phyloP scores from a whole-genome alignment of 2,888 invertebrate genomes.

The Zaprionus bogoriensis region DNA sequence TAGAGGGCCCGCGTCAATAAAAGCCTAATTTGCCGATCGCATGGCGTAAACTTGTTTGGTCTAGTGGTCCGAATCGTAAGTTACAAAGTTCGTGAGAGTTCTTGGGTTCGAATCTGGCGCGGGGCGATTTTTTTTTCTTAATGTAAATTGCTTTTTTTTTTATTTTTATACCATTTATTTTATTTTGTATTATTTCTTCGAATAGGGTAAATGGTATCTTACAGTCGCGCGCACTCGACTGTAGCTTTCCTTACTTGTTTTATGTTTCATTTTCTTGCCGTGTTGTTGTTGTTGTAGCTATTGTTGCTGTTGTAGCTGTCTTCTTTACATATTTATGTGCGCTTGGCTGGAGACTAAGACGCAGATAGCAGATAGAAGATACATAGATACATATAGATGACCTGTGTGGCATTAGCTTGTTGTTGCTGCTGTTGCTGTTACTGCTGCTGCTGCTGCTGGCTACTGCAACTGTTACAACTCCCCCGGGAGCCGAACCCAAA shows the following conservation, averaged over 20 bases:
- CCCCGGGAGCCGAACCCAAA: constrained; percentile 50
- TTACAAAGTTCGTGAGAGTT: no score
- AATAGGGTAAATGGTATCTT: no score
- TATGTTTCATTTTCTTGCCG: constrained; percentile 9
- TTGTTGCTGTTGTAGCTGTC: constrained; percentile 24
- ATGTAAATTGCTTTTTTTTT: no score
- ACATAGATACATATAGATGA: constrained; percentile 52
- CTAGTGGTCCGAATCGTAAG: no score
- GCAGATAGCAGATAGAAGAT: constrained; percentile 30
- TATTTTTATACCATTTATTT: no score
- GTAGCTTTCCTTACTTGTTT: not conserved
- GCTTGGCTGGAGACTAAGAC: constrained; percentile 50
- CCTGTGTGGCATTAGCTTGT: constrained; percentile 57
- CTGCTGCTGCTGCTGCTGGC: constrained; percentile 43
- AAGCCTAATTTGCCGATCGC: no score
- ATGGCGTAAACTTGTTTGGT: no score
- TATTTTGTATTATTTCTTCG: no score
- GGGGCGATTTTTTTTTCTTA: no score
- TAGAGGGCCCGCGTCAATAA: no score
- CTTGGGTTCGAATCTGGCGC: no score
- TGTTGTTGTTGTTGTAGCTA: constrained; percentile 1
- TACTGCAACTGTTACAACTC: constrained; percentile 60
- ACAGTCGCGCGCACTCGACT: no score
- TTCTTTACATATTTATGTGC: constrained; percentile 63
- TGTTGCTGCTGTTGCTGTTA: constrained; percentile 25